phyloP scores from a whole-genome alignment of 2,113 vertebrate genomes.

The Cavia porcellus region DNA sequence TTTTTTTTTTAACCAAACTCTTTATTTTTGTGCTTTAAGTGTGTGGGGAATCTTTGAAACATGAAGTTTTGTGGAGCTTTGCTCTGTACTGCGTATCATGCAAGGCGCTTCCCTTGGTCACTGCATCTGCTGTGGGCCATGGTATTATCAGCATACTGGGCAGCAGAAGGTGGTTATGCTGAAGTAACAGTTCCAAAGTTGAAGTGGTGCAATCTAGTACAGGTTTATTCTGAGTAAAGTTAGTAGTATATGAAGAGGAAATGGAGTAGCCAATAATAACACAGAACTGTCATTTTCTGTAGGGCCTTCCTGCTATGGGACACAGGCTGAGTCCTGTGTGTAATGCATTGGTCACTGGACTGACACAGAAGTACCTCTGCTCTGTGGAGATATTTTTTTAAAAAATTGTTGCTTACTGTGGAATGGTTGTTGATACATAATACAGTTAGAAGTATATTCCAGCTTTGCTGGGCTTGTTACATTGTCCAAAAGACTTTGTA shows the following conservation, averaged over 20 bases:
- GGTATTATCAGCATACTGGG: neutral
- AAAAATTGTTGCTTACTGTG: neutral
- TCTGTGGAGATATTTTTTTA: neutral
- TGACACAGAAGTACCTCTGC: neutral
- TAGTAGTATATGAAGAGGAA: neutral
- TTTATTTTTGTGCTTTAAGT: neutral
- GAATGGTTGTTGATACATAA: neutral
- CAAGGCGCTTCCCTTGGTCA: neutral
- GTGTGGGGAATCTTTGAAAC: neutral
- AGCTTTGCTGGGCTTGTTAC: conserved; percentile 18
- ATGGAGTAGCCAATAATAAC: neutral
- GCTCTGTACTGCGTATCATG: neutral
- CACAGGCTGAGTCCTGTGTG: neutral
- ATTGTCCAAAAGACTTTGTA: conserved; percentile 1
- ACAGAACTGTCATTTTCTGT: neutral
- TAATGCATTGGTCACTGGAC: neutral
- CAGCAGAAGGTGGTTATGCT: neutral
- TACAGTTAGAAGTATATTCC: neutral
- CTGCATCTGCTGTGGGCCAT: neutral
- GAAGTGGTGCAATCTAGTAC: neutral
- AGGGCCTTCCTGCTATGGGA: neutral
- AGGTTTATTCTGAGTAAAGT: neutral
- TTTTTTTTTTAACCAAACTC: neutral
- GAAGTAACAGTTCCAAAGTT: neutral
- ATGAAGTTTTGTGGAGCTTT: neutral